phyloP scores from a whole-genome alignment of 2,113 vertebrate species.

The Cephalopterus ornatus region DNA sequence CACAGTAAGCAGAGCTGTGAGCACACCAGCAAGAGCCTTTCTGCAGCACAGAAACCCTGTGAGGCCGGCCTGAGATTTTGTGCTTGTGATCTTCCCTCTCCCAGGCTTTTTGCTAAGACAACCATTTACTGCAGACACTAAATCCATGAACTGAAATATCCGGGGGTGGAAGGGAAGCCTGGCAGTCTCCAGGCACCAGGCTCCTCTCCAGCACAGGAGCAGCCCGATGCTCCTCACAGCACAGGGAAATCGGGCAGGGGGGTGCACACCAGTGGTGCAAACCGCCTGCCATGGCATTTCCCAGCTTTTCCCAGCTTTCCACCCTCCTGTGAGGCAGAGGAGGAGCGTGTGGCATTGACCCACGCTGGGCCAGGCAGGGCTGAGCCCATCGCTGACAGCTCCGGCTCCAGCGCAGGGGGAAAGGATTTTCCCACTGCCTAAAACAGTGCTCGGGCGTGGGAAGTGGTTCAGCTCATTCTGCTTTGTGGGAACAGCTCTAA shows the following conservation, averaged over 20 bases:
- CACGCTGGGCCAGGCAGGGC: background rate
- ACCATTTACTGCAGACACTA: background rate
- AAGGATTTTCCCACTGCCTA: conserved; percentile 50
- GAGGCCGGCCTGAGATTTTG: accelerated
- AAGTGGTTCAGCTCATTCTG: background rate
- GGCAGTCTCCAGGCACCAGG: background rate
- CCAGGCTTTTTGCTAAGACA: background rate
- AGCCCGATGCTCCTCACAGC: accelerated
- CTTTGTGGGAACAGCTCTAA: conserved; percentile 63
- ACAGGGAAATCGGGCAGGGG: accelerated
- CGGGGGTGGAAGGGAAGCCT: background rate
- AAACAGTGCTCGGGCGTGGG: conserved; percentile 41
- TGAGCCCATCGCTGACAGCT: background rate
- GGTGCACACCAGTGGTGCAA: background rate
- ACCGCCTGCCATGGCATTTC: accelerated
- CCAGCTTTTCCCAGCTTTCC: background rate
- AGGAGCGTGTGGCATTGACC: background rate
- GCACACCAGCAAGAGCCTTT: background rate
- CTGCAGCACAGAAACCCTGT: background rate
- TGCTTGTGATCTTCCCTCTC: background rate
- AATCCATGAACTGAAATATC: background rate
- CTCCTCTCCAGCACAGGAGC: background rate
- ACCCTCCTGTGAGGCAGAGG: background rate
- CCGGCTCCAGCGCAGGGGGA: background rate
- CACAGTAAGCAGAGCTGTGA: background rate